Base-by-base conservation (phyloP, 2,113 vertebrate genomes). In the Megaceryle maxima region DNA sequence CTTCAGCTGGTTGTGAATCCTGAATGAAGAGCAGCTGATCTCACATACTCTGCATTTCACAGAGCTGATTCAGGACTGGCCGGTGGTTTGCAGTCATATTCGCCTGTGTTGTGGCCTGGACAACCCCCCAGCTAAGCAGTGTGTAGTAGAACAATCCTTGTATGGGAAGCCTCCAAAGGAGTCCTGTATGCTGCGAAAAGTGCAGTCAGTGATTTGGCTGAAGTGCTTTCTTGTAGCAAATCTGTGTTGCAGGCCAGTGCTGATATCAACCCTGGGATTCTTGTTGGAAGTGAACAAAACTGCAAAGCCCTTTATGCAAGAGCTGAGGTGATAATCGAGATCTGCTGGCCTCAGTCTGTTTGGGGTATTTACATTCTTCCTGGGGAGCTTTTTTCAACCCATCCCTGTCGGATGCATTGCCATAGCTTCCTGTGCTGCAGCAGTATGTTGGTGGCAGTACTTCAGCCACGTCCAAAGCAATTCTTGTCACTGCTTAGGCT, bases 1-100 rank as follows among this genome's bases (percentile, higher is more conserved):
- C 75, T 77, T 91, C 84, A 83, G 81, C 82, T 96, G 93, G 79
- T 80, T 88, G 87, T 88, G 92, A 85, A 83, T 85, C 82, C 51
- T 91, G 92, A 76, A 79, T 29, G 70, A 73, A 86, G 51, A 86
- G 82, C 84, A 88, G 75, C 67, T 86, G 93, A 75, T 37, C 55
- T 96, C 59, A 59, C 62, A 66, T 77, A 59, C 75, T 80, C 78
- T 83, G 50, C 46, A 9, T 93, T 91, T 96, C 78, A 80, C 92
- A 74, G 85, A 89, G 66, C 48, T 69, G 85, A 73, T 64, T 85
- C 87, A 87, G 67, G 44, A 60, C 78, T 37, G 73, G 33, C 69
- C 6, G 3, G 53, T 62, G 55, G 85, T 91, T 94, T 90, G 84
- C 70, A 87, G 81, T 87, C 73, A 66, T 26, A 31, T 44, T 92